Percentiles rank a stretch among this genome's conserved stretches.
Conservation (phyloP, 2,888 invertebrate species). For the Eupithecia centaureata region DNA sequence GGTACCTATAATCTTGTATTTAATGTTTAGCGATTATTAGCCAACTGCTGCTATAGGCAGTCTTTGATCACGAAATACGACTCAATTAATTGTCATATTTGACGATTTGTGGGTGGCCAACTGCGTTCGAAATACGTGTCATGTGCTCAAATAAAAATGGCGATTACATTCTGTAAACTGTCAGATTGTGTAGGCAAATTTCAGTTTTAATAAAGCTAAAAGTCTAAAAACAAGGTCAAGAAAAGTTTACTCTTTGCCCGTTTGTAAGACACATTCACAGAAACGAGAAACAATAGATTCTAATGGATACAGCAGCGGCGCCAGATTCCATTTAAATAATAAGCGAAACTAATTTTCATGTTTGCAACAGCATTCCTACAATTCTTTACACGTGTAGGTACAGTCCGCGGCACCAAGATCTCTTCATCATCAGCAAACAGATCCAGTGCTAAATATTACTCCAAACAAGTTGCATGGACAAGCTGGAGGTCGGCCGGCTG, state of each 20-base stretch:
- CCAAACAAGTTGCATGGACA: no score
- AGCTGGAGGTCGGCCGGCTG: no score
- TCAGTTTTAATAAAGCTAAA: background rate
- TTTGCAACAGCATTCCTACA: conserved; percentile 16
- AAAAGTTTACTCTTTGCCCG: background rate
- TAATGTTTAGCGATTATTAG: background rate
- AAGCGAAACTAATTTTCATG: conserved; percentile 33
- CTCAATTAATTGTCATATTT: background rate
- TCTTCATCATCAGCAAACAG: background rate
- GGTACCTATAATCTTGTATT: background rate
- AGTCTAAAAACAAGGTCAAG: background rate
- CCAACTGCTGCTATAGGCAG: no score
- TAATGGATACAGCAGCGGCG: conserved; percentile 32
- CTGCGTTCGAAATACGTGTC: background rate
- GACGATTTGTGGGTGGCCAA: background rate
- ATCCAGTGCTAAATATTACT: no score
- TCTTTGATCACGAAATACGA: no score
- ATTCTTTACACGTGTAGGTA: background rate
- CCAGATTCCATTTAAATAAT: conserved; percentile 28
- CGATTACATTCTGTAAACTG: background rate
- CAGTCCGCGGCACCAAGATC: background rate
- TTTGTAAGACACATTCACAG: conserved; percentile 14
- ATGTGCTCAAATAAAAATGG: background rate
- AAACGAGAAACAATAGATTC: conserved; percentile 35
- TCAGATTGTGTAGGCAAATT: background rate